Base-by-base conservation (phyloP, 2,888 invertebrate genomes). In the Heliconius erato region DNA sequence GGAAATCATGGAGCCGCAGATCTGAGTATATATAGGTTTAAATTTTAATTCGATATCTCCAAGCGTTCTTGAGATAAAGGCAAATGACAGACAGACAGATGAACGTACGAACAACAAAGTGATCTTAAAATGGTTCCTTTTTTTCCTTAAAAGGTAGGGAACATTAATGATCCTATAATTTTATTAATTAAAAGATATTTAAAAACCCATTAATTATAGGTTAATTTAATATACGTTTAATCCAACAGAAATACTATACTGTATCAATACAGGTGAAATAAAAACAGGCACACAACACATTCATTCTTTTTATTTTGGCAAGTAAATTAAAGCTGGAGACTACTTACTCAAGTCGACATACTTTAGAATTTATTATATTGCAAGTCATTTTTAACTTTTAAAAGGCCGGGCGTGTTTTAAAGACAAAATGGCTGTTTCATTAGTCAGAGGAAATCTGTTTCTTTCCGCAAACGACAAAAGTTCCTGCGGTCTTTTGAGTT, bases 401-500 rank as follows among this genome's bases (percentile, higher is more conserved):
- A 84, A 87, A 85, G 82, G 84, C 84, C 63, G 83, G 85, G 86
- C 85, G 86, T 86, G 86, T 87, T 87, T 86, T 81, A 85, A 86
- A 89, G 88, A 91, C 90, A 91, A 92, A 92, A 91, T 90, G 89
- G 88, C 89, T 89, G 88, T 90, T 92, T 93, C 92, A 92, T 93
- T 92, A 91, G 91, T 90, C 89, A 86, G 87, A 82, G 88, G 89
- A 92, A 93, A 93, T 92, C 91, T 91, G 91, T 89, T 92, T 92
- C 93, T 92, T 93, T 92, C 91, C 89, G 87, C 86, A 91, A 92
- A 94, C 90, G 94, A 91, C 92, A 92, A 92, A 94, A 94, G 91
- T 94, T 94, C 89, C 87, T 88, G 87, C 85, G 89, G 88, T 89
- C 90, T 90, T 91, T 90, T 90, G 90, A 94, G 91, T 90, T 89